Base-by-base conservation (phyloP, 2,113 vertebrate species). In the Jacana jacana region DNA sequence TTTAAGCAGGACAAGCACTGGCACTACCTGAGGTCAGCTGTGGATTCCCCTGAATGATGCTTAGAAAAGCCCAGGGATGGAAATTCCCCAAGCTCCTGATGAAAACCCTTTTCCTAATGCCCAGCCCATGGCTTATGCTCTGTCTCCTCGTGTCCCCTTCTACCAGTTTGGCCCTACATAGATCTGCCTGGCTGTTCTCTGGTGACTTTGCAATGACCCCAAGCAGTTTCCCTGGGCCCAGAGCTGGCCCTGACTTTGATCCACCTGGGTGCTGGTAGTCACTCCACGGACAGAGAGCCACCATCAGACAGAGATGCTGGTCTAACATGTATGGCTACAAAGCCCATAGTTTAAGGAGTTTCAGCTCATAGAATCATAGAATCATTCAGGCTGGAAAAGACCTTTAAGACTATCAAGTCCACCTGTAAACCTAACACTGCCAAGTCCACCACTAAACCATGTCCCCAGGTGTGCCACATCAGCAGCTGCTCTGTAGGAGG, bases 241-340 rank as follows among this genome's bases (percentile, higher is more conserved):
- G 39, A 81, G 22, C 30, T 76, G 69, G 17, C 9, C 35, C 28
- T 77, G 69, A 33, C 27, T 57, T 82, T 73, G 33, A 33, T 72
- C 28, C 42, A 66, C 37, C 40, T 57, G 25, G 24, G 48, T 27
- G 19, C 37, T 51, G 23, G 40, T 37, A 39, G 69, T 54, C 63
- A 88, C 31, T 40, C 61, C 60, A 31, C 12, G 81, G 51, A 40
- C 7, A 71, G 42, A 54, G 27, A n/a, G 33, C n/a, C 58, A 63
- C 52, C 60, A 7, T 51, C 35, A 60, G 39, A 55, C 31, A 85
- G 51, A 54, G 72, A 11, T 28, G 63, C 5, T 70, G 31, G 40
- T 11, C 24, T 23, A 51, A 25, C 55, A 40, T 0, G 0, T 35
- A 46, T 0, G 3, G 49, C 60, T 35, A 58, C 27, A 86, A 40